These are phyloP conservation scores for Apis laboriosa DNA, from an alignment of 1,140 invertebrate species.

Conservation along the genomic window DNA sequence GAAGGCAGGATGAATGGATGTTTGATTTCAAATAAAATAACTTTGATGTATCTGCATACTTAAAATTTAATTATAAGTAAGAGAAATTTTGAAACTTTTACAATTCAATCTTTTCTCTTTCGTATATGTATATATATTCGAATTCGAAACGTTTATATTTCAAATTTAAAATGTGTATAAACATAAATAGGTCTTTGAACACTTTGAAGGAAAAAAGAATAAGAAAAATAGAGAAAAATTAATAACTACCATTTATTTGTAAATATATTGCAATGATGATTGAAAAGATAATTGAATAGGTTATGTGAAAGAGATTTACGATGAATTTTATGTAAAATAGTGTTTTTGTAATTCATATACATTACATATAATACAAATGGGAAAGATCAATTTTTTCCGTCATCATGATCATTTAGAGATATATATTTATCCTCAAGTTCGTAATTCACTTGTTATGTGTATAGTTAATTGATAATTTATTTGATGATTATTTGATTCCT, in stretches of 20 bases:
- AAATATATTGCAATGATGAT: background rate
- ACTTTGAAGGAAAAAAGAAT: background rate
- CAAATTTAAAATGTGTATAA: background rate
- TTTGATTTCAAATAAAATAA: background rate
- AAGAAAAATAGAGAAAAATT: background rate
- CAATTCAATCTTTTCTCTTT: too few species aligned
- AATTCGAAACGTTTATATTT: too few species aligned
- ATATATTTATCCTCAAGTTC: background rate
- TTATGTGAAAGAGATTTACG: constrained; percentile 24
- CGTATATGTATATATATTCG: too few species aligned
- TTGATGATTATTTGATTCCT: background rate
- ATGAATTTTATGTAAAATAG: background rate
- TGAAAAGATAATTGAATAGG: background rate
- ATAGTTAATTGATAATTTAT: too few species aligned
- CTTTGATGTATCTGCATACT: background rate
- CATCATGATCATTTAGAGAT: background rate
- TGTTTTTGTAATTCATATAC: background rate
- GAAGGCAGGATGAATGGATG: background rate
- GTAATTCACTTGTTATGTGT: background rate
- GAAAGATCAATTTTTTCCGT: background rate
- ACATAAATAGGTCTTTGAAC: background rate
- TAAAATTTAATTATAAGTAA: too few species aligned
- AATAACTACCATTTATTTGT: background rate
- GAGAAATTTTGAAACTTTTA: too few species aligned
- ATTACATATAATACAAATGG: background rate